Evolutionary conservation across 1,140 invertebrate species (phyloP), one percentile per base, ranked within the genome.

Genomic region (Zaprionus lachaisei): DNA sequence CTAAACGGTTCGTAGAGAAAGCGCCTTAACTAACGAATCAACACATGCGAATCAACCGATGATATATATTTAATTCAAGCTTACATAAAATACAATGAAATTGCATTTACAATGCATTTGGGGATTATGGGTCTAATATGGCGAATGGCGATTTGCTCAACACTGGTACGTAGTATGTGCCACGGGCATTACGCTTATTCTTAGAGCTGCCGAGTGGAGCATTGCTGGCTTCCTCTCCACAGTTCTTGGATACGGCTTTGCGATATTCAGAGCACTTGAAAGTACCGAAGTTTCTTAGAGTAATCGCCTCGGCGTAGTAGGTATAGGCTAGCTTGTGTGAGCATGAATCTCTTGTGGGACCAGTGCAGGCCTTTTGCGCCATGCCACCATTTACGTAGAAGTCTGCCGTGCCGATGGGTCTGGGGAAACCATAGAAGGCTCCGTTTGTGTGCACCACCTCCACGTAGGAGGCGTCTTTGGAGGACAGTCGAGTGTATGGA

Each of bases 381-480:
- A 58, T 62, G 9, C 94, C 94, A 3, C 94, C 94, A 75, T 95
- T 95, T 2, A 94, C 94, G 20, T 78, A 78, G 56, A 94, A 95
- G 76, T 95, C 95, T 4, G 26, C 92, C 93, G 72, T 94, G 87
- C 94, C 94, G 24, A 94, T 81, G 4, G 93, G 87, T 6, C 73
- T 71, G 11, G 89, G 51, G 62, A 95, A 95, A 79, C 94, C 95
- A 12, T 95, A 89, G 63, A 94, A 84, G 12, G 94, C 95, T 24
- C 94, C 95, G 73, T 96, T 95, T 1, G 96, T 96, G 79, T 97
- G 96, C 58, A 97, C 95, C 1, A 96, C 94, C 91, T 96, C 95
- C 1, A 96, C 96, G 71, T 95, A 95, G 2, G 93, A 62, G 0
- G 95, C 96, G 85, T 96, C 96, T 49, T 93, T 93, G 44, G 93